Base-by-base conservation (phyloP, 2,113 vertebrate species). In the Mustela nigripes region DNA sequence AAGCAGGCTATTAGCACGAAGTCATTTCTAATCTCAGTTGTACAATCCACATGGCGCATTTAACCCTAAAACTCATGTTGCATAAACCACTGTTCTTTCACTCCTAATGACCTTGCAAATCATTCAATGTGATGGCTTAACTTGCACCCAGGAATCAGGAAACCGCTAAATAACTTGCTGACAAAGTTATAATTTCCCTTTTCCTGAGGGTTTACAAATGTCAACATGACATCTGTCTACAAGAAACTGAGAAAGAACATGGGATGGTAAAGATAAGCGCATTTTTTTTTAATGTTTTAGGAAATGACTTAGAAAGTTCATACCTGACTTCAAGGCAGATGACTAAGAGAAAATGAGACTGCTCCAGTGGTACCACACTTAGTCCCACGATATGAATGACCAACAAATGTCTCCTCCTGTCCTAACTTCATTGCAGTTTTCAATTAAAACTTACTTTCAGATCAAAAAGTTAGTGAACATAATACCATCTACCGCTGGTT, bases 281-380 rank as follows among this genome's bases (percentile, higher is more conserved):
- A 31, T 31, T 56, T 11, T 62, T 16, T 81, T 87, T 56, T 5
- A 65, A 90, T n/a, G 48, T 53, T 48, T 42, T 56, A 26, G 58
- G n/a, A 91, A 80, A 87, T 42, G 78, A 42, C 33, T 26, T 63
- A 7, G 33, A 74, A 84, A 89, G 88, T 89, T 87, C 85, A 95
- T 71, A 79, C 33, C 81, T 94, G 88, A 76, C 33, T 83, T 86
- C 33, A 65, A 87, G 33, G 65, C 45, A 39, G 22, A 67, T 8
- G 39, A 42, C 42, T 63, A 24, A 83, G 12, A 90, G 87, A 28
- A 98, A 98, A 98, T 94, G 97, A 97, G 97, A 98, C 79, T 97
- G 36, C 89, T 92, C 94, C 98, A 98, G 97, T 93, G 96, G 58
- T 95, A 98, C 97, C 95, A 76, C 53, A 86, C 11, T 73, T 11